Percentiles rank a stretch among this genome's conserved stretches.
Evolutionary conservation across 2,888 invertebrate species (phyloP).

Genomic region (Deilephila porcellus): DNA sequence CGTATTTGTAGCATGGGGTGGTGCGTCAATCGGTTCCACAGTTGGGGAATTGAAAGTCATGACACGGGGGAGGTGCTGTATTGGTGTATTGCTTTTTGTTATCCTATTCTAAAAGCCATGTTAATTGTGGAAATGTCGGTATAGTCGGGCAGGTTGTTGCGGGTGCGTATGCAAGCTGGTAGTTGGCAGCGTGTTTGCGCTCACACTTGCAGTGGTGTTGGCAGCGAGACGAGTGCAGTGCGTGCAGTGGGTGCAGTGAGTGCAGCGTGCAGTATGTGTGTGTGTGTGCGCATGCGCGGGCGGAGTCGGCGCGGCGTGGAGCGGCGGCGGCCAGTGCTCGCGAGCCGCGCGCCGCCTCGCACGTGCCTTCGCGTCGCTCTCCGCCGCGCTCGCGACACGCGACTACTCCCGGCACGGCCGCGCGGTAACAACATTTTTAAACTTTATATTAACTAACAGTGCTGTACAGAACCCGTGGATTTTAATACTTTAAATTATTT

Average conservation of each 20-base stretch:
- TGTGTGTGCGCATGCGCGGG: neutral
- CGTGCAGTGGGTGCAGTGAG: neutral
- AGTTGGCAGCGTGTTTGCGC: no score
- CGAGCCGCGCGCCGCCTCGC: constrained; percentile 13
- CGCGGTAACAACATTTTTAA: neutral
- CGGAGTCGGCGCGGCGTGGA: neutral
- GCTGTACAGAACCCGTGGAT: no score
- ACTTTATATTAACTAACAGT: no score
- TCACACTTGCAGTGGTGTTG: no score
- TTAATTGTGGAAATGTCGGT: no score
- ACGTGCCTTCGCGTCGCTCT: neutral
- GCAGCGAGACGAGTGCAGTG: neutral
- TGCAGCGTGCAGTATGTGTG: neutral
- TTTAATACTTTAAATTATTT: neutral
- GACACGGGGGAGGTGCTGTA: no score
- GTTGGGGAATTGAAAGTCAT: no score
- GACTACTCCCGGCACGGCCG: neutral
- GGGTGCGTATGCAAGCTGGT: no score
- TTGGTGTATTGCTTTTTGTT: no score
- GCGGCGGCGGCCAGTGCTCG: constrained; percentile 27
- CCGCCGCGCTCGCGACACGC: constrained; percentile 1
- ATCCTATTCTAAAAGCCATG: no score
- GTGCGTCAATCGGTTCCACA: no score
- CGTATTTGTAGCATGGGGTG: no score
- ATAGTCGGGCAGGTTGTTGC: neutral